Base-by-base conservation (phyloP, 2,113 vertebrate genomes). In the Ceuthmochares aereus region DNA sequence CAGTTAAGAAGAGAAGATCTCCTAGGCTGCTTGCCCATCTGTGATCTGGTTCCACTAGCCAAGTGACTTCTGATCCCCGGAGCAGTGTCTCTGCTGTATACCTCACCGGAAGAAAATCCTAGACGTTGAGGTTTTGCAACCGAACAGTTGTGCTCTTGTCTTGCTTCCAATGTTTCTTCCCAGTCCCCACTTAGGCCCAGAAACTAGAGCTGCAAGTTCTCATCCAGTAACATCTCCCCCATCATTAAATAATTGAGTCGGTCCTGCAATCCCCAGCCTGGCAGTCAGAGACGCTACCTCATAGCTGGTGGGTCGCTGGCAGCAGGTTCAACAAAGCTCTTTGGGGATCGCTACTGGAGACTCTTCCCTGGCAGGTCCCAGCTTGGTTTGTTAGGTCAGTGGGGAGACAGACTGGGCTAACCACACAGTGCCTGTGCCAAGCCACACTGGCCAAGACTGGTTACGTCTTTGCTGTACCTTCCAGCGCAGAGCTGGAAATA, bases 191-290 rank as follows among this genome's bases (percentile, higher is more conserved):
- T 87, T 32, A n/a, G 86, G 59, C 70, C 84, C 64, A 85, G 80
- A 72, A 96, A 93, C 62, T 11, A 80, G 96, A 90, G 78, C 95
- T 74, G 84, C 94, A 73, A 96, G 66, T 88, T 95, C 84, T 84
- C 63, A 80, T 16, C 88, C 95, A 85, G 84, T 26, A 90, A 84
- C 0, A 40, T 45, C 93, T 96, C 42, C 93, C 92, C 93, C 63
- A 7, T 96, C 97, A 97, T 97, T 97, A 96, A 96, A 90, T 96
- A 95, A 96, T 95, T 96, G 88, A 96, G 90, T 70, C 37, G 42
- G 80, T 36, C 80, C 88, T 94, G 93, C 91, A 85, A 49, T 86
- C 89, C 23, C 69, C 62, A 93, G 79, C 93, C 87, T 90, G 5
- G 94, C 79, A 94, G 75, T 40, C 29, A 2, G 94, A 97, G 97